Evolutionary conservation across 30 jellyfish, hydroid and myxozoan species (phyloP).

Genomic region (Morbakka virulenta): DNA sequence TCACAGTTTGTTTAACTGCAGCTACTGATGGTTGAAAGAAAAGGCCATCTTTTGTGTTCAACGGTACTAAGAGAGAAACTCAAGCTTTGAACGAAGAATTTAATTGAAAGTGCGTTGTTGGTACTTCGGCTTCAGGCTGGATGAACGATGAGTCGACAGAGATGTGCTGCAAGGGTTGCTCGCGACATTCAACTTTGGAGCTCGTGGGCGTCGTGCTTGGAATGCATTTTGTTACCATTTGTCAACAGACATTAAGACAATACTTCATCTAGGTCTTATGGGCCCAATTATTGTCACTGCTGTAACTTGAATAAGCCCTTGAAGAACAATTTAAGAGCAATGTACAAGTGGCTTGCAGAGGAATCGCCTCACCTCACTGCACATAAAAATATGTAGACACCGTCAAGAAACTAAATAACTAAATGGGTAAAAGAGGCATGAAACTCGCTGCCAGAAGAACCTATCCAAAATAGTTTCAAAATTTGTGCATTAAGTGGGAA

Average conservation of each 20-base stretch:
- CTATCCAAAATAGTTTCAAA: background rate
- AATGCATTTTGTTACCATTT: background rate
- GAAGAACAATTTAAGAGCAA: background rate
- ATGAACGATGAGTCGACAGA: background rate
- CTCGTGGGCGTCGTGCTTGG: background rate
- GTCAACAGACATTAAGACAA: background rate
- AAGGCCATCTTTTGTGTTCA: background rate
- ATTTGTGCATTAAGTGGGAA: background rate
- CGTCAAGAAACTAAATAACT: background rate
- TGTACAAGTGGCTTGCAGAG: background rate
- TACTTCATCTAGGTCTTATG: background rate
- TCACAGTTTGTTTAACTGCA: too few species aligned
- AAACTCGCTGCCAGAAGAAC: background rate
- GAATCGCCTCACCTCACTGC: background rate
- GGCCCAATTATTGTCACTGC: background rate
- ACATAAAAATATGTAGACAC: background rate
- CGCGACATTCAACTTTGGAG: background rate
- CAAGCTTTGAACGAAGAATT: too few species aligned
- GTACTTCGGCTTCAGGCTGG: too few species aligned
- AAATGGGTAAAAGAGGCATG: background rate
- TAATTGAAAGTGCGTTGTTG: too few species aligned
- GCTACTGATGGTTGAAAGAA: background rate
- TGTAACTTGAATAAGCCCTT: background rate
- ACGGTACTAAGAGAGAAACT: background rate
- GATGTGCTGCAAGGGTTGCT: background rate